Base-by-base conservation (phyloP, 2,888 invertebrate genomes). In the Zaprionus bogoriensis region DNA sequence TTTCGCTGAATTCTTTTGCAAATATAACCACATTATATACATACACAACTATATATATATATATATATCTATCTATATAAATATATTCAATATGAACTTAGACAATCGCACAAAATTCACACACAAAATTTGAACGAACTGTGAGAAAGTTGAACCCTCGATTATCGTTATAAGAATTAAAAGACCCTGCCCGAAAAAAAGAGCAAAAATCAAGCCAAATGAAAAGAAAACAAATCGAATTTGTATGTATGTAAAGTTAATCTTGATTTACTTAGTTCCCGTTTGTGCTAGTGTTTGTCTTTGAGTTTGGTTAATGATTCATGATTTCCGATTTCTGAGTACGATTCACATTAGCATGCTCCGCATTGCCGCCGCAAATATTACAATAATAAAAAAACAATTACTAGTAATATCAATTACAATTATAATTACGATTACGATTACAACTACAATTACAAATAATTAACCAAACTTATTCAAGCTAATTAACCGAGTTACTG, bases 231-330 rank as follows among this genome's bases (percentile, higher is more conserved):
- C 55, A 48, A 62, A 62, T n/a, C n/a, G 27, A 69, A 67, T 54
- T 76, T 84, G 87, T 87, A 86, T 87, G 87, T 86, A 82, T 86
- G 78, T 86, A 86, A 82, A 71, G 62, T 72, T 73, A 59, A 32
- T 67, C 47, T 45, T 22, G 6, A 47, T 54, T 65, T 58, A 46
- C 36, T 60, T 66, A 9, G 28, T 39, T 68, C 22, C 20, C 20
- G 41, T 41, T 41, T 39, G 19, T 67, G 51, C 51, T 58, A 51
- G 57, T 42, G 57, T 64, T 65, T 12, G 28, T 44, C 32, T 36
- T 67, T 61, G 19, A 72, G 64, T 74, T 73, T 72, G 67, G 67
- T 74, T 72, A 77, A 75, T 61, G 65, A 73, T 57, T 69, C 45
- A 58, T 63, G 48, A 69, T 51, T 65, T 64, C 57, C 61, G 47